Percentiles rank a stretch among this genome's conserved stretches.
phyloP scores from a whole-genome alignment of 2,888 invertebrate genomes.

The Ceriagrion tenellum region DNA sequence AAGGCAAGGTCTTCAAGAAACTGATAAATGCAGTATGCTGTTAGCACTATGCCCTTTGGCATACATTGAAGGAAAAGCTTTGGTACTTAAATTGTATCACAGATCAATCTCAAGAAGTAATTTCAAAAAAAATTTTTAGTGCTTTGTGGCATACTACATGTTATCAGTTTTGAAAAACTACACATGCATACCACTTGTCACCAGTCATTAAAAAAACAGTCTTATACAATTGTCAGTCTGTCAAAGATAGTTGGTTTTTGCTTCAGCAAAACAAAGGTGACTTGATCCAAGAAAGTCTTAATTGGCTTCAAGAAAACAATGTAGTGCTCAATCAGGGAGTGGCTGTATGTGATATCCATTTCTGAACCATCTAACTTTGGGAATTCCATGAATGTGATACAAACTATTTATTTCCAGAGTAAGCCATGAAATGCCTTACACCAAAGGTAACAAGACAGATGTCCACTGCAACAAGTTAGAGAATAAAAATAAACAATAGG shows the following conservation, averaged over 20 bases:
- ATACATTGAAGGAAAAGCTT: conserved; percentile 52
- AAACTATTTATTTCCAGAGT: neutral
- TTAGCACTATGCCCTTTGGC: conserved; percentile 61
- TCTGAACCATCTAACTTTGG: neutral
- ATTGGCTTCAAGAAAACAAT: conserved; percentile 25
- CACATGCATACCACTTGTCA: conserved; percentile 57
- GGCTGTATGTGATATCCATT: neutral
- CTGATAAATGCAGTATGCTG: conserved; percentile 66
- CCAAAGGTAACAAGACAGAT: conserved; percentile 13
- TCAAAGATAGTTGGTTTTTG: conserved; percentile 46
- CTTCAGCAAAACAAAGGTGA: conserved; percentile 33
- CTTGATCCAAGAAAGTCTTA: conserved; percentile 17
- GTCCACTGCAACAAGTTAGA: conserved; percentile 31
- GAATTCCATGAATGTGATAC: neutral
- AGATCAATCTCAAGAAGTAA: conserved; percentile 64
- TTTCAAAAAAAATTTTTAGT: conserved; percentile 29
- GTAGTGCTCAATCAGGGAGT: conserved; percentile 5
- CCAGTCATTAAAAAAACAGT: conserved; percentile 63
- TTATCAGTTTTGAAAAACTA: conserved; percentile 63
- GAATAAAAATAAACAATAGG: conserved; percentile 21
- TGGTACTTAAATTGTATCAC: conserved; percentile 58
- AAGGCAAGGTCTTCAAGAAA: conserved; percentile 52
- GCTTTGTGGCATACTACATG: conserved; percentile 64
- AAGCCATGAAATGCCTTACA: neutral
- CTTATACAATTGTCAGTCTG: conserved; percentile 65